Base-by-base conservation (phyloP, 2,888 invertebrate genomes). In the Andrena haemorrhoa region DNA sequence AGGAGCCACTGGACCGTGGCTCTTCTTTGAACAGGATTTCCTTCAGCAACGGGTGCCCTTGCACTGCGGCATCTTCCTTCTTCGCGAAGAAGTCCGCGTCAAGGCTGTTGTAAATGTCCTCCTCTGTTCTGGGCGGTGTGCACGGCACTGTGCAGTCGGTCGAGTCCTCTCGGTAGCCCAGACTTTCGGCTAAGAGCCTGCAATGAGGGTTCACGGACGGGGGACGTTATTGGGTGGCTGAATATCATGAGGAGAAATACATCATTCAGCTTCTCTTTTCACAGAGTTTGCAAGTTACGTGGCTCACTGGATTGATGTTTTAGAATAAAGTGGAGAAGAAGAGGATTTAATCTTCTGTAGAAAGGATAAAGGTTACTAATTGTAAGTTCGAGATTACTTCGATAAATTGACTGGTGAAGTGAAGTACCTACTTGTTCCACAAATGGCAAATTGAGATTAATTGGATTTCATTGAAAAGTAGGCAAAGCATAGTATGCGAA, bases 91-190 rank as follows among this genome's bases (percentile, higher is more conserved):
- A 94, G 80, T 94, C 94, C 20, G 92, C 91, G 82, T 94, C 94
- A 51, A 93, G 89, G 58, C 90, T 92, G 79, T 93, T 94, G 90
- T 93, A 94, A 41, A 94, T 94, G 80, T 94, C 94, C 78, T 94
- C 94, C 75, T 94, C 94, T 60, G 92, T 92, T 5, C 92, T 89
- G 4, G 94, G 93, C 3, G 94, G 94, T 3, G 94, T 93, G 53
- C 93, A 94, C 3, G 94, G 94, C 8, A 94, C 94, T 47, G 94
- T 94, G 82, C 94, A 94, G 71, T 94, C 94, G 51, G 93, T 93
- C 3, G 94, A 94, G 64, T 94, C 94, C 82, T 94, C 93, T 53
- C 92, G 92, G 83, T 93, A 93, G 4, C 93, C 93, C 53, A 94
- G 88, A 83, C 93, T 94, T 81, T 94, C 94, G 6, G 94, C 93